Base-by-base conservation (phyloP, 2,113 vertebrate species). In the Charadrius vociferus region DNA sequence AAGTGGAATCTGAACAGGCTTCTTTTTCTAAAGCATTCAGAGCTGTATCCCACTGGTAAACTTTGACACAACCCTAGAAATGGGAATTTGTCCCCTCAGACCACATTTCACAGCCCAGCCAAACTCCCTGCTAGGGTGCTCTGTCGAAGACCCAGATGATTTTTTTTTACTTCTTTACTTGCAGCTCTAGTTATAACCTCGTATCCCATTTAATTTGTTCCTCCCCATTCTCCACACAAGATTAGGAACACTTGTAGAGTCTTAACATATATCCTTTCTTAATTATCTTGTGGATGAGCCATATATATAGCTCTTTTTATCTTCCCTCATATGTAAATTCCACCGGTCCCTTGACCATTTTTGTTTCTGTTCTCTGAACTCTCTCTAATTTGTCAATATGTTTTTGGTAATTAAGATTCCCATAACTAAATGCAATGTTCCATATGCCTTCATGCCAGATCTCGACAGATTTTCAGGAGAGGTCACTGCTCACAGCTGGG, bases 371-470 rank as follows among this genome's bases (percentile, higher is more conserved):
- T 95, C 93, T 96, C 92, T 96, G 94, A 95, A 96, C 82, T 88
- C 79, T 71, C 36, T 87, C 93, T 96, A 95, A 96, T 96, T 97
- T 96, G 92, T 96, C 96, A 97, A 95, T 97, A 96, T 97, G 88
- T 86, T 96, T 95, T 85, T 93, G 39, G 77, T 92, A 97, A 97
- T 97, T 96, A 97, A 59, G 80, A 70, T 88, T 93, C 85, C 77
- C 0, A 0, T 49, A 93, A 87, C 87, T 83, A 91, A 93, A 81
- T 75, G 66, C 63, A 77, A 17, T 41, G 67, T 80, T 95, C 94
- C 80, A 63, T 81, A 50, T 72, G 86, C 45, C 65, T 74, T 82
- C 88, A 24, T 88, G 61, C 37, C 65, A 85, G 30, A 87, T 92
- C 91, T 81, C 84, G 50, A 27, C 23, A 82, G 92, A 87, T 84